Conservation (phyloP, 2,888 invertebrate species). For the Campaea margaritaria region DNA sequence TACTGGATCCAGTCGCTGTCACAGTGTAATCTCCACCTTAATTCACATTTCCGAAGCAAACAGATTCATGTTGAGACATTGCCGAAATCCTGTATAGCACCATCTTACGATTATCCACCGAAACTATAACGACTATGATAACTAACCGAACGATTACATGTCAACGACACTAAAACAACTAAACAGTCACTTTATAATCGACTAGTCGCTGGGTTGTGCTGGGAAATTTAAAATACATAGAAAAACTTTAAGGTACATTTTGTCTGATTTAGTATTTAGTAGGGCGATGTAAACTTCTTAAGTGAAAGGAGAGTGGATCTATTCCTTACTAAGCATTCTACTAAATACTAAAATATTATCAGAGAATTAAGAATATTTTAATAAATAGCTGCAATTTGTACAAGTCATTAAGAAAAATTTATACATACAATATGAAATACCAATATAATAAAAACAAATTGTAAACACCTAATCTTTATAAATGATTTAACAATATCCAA, state of each 20-base stretch:
- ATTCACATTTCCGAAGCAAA: slow-evolving; percentile 29
- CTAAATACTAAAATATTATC: no score
- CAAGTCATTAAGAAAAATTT: neutral
- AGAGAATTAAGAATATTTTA: neutral
- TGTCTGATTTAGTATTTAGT: neutral
- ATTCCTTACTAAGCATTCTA: no score
- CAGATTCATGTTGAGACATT: slow-evolving; percentile 31
- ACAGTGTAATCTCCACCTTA: slow-evolving; percentile 24
- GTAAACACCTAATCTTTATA: neutral
- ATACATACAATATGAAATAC: neutral
- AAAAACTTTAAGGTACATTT: neutral
- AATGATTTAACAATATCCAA: neutral
- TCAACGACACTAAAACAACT: slow-evolving; percentile 13
- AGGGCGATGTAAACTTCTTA: no score
- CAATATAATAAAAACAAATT: neutral
- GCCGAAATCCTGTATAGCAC: slow-evolving; percentile 37
- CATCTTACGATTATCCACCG: slow-evolving; percentile 36
- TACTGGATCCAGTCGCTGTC: slow-evolving; percentile 4
- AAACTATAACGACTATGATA: slow-evolving; percentile 20
- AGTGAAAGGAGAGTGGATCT: no score
- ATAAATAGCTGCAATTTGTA: neutral
- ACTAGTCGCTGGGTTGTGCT: slow-evolving; percentile 24
- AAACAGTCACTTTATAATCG: slow-evolving; percentile 26
- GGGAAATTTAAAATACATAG: neutral
- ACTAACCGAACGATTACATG: slow-evolving; percentile 8